Conservation (phyloP, 2,797 vertebrate species). For the Alosa sapidissima region DNA sequence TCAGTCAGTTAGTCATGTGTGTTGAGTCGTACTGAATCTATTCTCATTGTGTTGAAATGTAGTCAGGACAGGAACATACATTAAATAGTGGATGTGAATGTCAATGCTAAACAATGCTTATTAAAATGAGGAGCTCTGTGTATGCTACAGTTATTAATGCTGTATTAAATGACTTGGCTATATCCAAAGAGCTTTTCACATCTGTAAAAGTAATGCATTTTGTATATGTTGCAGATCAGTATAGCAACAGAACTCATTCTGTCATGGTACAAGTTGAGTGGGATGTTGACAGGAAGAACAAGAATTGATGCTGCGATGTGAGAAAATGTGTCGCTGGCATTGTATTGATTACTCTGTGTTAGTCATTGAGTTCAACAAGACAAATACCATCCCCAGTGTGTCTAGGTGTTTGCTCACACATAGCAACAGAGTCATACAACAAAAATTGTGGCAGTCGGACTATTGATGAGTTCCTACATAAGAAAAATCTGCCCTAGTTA, state of each 20-base stretch:
- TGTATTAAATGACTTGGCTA: too few relatives aligned
- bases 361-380: background rate
- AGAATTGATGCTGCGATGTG: background rate
- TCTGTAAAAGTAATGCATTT: too few relatives aligned
- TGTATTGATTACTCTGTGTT: background rate
- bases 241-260: background rate
- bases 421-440: background rate
- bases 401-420: background rate
- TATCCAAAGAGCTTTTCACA: too few relatives aligned
- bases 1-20: background rate
- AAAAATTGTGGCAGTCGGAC: background rate
- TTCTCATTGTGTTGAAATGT: background rate
- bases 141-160: too few relatives aligned
- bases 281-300: background rate
- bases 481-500: background rate
- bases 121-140: too few relatives aligned
- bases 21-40: background rate
- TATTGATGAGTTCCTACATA: slow-evolving; percentile 8
- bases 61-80: background rate
- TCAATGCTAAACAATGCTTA: too few relatives aligned
- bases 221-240: background rate
- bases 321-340: background rate
- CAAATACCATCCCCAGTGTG: background rate
- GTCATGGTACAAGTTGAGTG: background rate
- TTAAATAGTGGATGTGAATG: background rate